phyloP scores from a whole-genome alignment of 2,888 invertebrate species.

The Fabriciana adippe region DNA sequence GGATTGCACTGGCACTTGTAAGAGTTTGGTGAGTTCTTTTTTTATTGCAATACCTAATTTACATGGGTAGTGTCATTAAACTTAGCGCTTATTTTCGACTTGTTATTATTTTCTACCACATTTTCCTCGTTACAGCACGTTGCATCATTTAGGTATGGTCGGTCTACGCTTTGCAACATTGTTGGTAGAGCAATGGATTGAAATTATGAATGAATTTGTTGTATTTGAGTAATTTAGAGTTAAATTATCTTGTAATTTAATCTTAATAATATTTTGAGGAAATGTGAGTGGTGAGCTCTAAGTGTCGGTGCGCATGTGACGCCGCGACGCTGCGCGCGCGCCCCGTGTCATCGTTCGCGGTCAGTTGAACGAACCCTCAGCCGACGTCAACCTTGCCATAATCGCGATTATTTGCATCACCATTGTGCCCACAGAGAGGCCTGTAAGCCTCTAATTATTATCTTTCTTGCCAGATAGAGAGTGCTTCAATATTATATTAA shows the following conservation, averaged over 20 bases:
- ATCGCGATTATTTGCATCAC: slow-evolving; percentile 81
- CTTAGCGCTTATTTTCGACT: slow-evolving; percentile 22
- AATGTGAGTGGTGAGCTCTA: slow-evolving; percentile 44
- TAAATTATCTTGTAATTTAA: too few species aligned
- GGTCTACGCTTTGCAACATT: slow-evolving; percentile 4
- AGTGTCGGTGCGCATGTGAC: slow-evolving; percentile 47
- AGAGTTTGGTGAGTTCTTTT: slow-evolving; percentile 62
- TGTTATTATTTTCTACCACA: slow-evolving; percentile 21
- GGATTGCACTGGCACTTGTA: slow-evolving; percentile 66
- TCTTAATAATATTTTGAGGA: slow-evolving; percentile 10
- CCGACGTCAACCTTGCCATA: slow-evolving; percentile 81
- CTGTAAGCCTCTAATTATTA: slow-evolving; percentile 69
- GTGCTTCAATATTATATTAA: too few species aligned
- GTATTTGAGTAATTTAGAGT: too few species aligned
- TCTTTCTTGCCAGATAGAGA: slow-evolving; percentile 47
- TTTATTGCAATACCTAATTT: slow-evolving; percentile 25
- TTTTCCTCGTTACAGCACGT: slow-evolving; percentile 41
- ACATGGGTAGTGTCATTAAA: slow-evolving; percentile 31
- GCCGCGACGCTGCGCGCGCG: slow-evolving; percentile 70
- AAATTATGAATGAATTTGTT: too few species aligned
- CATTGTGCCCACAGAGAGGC: slow-evolving; percentile 68
- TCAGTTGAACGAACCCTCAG: slow-evolving; percentile 81
- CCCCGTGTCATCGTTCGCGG: slow-evolving; percentile 81
- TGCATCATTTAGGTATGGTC: slow-evolving; percentile 35
- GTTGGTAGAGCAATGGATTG: not conserved